These are phyloP conservation scores for Rhyacophila evoluta DNA, from an alignment of 2,888 invertebrate species.

Conservation along the genomic window DNA sequence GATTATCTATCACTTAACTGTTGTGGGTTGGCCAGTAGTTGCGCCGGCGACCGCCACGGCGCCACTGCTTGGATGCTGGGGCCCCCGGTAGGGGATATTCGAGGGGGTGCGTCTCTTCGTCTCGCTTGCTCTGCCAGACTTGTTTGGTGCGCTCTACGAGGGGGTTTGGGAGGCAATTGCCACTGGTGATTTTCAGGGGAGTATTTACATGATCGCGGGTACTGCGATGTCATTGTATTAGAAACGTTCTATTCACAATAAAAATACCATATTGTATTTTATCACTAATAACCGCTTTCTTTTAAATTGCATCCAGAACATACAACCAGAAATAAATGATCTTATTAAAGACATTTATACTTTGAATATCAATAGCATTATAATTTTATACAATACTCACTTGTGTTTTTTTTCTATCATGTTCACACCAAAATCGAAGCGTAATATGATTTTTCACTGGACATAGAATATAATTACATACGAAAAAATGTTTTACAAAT, in stretches of 20 bases:
- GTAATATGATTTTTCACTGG: too few species aligned
- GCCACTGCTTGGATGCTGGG: slow-evolving; percentile 40
- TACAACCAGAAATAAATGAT: too few species aligned
- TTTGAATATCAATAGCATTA: too few species aligned
- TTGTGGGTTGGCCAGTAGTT: slow-evolving; percentile 31
- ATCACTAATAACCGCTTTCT: too few species aligned
- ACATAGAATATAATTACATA: too few species aligned
- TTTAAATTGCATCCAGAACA: too few species aligned
- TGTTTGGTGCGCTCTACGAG: neutral
- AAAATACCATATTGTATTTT: too few species aligned
- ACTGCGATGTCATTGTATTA: neutral
- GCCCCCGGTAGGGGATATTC: slow-evolving; percentile 17
- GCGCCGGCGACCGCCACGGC: slow-evolving; percentile 42
- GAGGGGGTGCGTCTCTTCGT: neutral
- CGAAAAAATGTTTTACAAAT: too few species aligned
- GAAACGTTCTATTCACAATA: neutral
- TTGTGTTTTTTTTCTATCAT: too few species aligned
- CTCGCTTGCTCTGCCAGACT: neutral
- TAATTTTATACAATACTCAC: too few species aligned
- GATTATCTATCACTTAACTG: slow-evolving; percentile 54
- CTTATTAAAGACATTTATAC: too few species aligned
- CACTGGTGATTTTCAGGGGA: slow-evolving; percentile 6
- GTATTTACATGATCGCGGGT: slow-evolving; percentile 12
- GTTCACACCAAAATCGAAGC: too few species aligned
- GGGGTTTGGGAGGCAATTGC: slow-evolving; percentile 4